Evolutionary conservation across 1,140 invertebrate species (phyloP), one percentile per base, ranked within the genome.

Genomic region (Caenorhabditis tropicalis): DNA sequence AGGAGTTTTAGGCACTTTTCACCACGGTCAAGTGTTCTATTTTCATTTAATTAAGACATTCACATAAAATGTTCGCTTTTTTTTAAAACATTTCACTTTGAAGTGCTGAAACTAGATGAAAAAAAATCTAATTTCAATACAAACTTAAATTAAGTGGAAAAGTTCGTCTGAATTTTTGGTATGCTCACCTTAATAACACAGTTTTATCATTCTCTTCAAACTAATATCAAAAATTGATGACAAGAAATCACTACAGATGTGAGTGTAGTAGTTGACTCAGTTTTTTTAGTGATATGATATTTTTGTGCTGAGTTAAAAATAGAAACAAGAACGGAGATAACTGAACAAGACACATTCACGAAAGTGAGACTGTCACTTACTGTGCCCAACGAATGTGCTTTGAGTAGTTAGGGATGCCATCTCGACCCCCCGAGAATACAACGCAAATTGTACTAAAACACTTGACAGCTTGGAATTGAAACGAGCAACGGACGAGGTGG

Each of bases 401-500:
- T 65, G 58, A 39, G 58, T 65, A 65, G 58, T 65, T 65, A 15
- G 58, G 58, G 33, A n/a, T 65, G 58, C 58, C 58, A 65, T 65
- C 58, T 65, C 58, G 33, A 33, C 58, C 33, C 56, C 7, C 58
- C 19, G 33, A 65, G 65, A 39, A 43, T 36, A 74, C 65, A 74
- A 36, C 36, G 29, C 33, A 74, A 24, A 74, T 74, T 74, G 36
- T 74, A 74, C 36, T 74, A 74, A 74, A 74, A 74, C 65, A 74
- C 65, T 74, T 74, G 65, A 74, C 65, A 74, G 65, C 65, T 74
- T 43, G 33, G 33, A 74, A 74, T 74, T 15, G 58, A 65, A 74
- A 74, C 36, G 65, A 74, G 36, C 65, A 74, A 43, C 36, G 58
- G 58, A 74, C 29, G 29, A n/a, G 31, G 29, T n/a, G n/a, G n/a